Evolutionary conservation across 37 sponge, comb jelly and placozoan species (phyloP), one percentile per base, ranked within the genome.

Genomic region (Tethya wilhelma): DNA sequence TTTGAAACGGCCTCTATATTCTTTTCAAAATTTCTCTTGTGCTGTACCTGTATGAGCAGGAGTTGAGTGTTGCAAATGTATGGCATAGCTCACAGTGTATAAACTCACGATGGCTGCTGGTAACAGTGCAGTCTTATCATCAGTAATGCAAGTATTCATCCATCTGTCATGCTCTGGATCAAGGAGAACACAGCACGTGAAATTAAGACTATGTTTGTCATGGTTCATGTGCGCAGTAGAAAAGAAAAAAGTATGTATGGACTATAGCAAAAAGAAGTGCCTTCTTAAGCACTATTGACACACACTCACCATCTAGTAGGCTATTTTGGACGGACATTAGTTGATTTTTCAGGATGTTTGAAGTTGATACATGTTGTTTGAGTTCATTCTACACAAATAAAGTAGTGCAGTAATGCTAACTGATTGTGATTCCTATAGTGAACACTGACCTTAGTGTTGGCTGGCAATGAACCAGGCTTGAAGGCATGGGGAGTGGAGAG

Each of bases 301-400:
- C 43, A 9, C 53, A 49, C 53, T 34, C 60, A 90, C 91, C 85
- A 72, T 90, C 74, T 30, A 85, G 75, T 33, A 85, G 71, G 20
- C 49, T 53, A 45, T 90, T 90, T 33, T 81, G 86, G 42, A 90
- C 64, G 12, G 34, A 23, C 56, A 79, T 59, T 22, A 90, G 86
- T 40, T 90, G 86, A 22, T 80, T 41, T 17, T 64, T 65, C 7
- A 84, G 28, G 12, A 44, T 43, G 14, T 78, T 23, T 23, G 84
- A 46, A 43, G 71, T 31, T 6, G 65, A 56, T 42, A 67, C 2
- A 29, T 70, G 70, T 31, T 78, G 79, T n/a, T 62, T 33, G 20
- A 86, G 57, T 30, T 79, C 71, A 38, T 40, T 30, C 81, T 76
- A 2, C 45, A 72, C 3, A 2, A 43, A 11, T 8, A 6, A 2